Evolutionary conservation across 2,888 invertebrate species (phyloP).

Genomic region (Eilema depressum): DNA sequence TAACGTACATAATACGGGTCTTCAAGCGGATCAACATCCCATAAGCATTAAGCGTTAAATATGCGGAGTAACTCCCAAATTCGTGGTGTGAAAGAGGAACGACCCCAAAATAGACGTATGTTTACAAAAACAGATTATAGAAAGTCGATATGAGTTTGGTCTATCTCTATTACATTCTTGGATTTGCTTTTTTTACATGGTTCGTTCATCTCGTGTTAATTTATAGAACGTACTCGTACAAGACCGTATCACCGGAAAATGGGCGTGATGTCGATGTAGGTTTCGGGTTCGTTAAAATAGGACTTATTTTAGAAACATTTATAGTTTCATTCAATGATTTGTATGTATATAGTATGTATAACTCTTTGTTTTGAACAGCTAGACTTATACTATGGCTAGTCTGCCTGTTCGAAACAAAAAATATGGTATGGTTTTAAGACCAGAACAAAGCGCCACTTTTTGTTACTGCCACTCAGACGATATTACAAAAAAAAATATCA

Average conservation of each 20-base stretch:
- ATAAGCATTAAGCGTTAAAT: no score
- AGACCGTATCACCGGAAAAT: background rate
- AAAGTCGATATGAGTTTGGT: background rate
- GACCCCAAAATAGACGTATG: no score
- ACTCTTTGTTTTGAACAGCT: no score
- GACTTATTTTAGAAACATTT: background rate
- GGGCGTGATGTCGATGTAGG: background rate
- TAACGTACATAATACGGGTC: no score
- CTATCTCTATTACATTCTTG: background rate
- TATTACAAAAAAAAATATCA: no score
- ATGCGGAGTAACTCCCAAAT: no score
- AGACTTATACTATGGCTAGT: background rate
- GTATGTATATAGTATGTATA: background rate
- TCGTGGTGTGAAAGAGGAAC: no score
- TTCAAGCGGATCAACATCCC: no score
- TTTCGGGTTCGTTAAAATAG: background rate
- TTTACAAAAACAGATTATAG: background rate
- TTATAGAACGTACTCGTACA: background rate
- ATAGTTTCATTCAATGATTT: background rate
- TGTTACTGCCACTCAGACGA: no score
- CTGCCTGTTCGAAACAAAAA: background rate
- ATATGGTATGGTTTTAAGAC: no score
- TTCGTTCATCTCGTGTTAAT: background rate
- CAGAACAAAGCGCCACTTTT: no score
- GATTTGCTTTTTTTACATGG: background rate